phyloP scores from a whole-genome alignment of 2,113 vertebrate genomes.

The Lepidothrix coronata region DNA sequence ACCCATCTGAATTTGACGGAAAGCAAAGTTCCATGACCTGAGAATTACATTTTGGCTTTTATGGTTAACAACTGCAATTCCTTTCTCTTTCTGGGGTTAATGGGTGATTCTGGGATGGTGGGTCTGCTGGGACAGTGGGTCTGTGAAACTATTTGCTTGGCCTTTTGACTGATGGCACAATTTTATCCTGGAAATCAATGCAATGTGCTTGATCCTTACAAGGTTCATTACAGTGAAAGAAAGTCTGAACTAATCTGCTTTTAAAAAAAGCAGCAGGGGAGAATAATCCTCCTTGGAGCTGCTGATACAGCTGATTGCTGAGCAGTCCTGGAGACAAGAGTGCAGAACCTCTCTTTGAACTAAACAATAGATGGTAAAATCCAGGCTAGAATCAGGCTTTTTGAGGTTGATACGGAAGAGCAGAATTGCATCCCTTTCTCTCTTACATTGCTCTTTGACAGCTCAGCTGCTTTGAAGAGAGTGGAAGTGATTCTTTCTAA shows the following conservation, averaged over 20 bases:
- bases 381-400: background rate
- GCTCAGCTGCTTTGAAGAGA: background rate
- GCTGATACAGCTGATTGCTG: conserved; percentile 26
- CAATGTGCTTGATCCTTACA: conserved; percentile 43
- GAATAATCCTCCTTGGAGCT: conserved; percentile 34
- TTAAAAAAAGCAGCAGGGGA: conserved; percentile 51
- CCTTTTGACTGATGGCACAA: conserved; percentile 52
- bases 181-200: conserved; percentile 55
- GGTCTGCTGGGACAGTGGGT: background rate
- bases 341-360: background rate
- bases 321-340: background rate
- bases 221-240: conserved; percentile 68
- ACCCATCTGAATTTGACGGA: background rate
- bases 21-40: background rate
- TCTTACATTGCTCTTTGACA: background rate
- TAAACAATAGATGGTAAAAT: conserved; percentile 1
- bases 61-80: background rate
- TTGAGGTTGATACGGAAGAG: background rate
- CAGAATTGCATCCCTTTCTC: background rate
- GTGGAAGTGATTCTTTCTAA: background rate
- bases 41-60: background rate
- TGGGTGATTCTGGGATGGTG: background rate
- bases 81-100: background rate
- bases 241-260: conserved; percentile 76
- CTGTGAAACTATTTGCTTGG: conserved; percentile 70